These are phyloP conservation scores for Tetanocera ferruginea DNA, from an alignment of 2,888 invertebrate species.

Conservation along the genomic window DNA sequence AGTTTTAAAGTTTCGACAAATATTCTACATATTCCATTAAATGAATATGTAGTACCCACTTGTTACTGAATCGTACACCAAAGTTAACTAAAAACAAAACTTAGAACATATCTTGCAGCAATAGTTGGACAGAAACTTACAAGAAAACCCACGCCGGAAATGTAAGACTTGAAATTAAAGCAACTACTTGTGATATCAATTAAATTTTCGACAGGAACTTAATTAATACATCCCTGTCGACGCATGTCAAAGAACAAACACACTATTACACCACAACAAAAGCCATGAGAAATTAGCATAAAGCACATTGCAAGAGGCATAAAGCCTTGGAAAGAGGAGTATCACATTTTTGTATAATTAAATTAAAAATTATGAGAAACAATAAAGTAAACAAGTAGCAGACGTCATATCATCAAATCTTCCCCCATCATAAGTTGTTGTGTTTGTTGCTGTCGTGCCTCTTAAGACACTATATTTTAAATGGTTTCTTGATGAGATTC, in stretches of 20 bases:
- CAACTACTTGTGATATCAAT: constrained; percentile 32
- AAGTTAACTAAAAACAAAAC: background rate
- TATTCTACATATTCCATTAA: background rate
- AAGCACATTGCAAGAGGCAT: constrained; percentile 6
- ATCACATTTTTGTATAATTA: constrained; percentile 17
- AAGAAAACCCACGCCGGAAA: constrained; percentile 20
- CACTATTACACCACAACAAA: background rate
- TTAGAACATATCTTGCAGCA: background rate
- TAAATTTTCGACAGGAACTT: constrained; percentile 45
- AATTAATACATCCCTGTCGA: constrained; percentile 50
- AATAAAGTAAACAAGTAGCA: constrained; percentile 14
- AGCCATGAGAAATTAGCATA: constrained; percentile 23
- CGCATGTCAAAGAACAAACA: constrained; percentile 40
- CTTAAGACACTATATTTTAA: too few relatives aligned
- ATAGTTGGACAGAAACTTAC: background rate
- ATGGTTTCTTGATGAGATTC: too few relatives aligned
- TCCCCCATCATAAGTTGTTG: background rate
- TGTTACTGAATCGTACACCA: background rate
- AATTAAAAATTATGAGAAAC: constrained; percentile 38
- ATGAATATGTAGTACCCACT: background rate
- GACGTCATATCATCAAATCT: background rate
- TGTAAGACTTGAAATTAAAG: background rate
- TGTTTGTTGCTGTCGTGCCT: background rate
- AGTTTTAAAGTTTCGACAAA: background rate
- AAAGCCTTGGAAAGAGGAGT: too few relatives aligned